Evolutionary conservation across 1,140 invertebrate species (phyloP).

Genomic region (Kradibia gibbosae): DNA sequence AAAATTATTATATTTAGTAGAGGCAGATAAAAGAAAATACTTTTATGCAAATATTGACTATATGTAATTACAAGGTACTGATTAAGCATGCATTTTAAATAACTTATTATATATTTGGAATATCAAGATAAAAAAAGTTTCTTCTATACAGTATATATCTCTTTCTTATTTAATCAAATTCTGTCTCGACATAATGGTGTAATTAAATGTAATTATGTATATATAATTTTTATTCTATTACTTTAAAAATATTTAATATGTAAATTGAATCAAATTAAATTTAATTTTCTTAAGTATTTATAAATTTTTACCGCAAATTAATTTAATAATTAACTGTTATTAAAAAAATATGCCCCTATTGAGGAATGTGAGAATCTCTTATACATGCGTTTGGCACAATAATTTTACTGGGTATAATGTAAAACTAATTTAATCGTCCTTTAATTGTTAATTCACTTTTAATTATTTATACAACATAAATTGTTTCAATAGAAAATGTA

Average conservation of each 20-base stretch:
- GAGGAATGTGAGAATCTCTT: constrained; percentile 31
- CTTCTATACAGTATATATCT: background rate
- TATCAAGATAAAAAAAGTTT: background rate
- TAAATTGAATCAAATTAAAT: background rate
- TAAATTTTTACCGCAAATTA: constrained; percentile 24
- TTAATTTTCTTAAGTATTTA: constrained; percentile 25
- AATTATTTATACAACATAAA: background rate
- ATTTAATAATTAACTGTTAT: constrained; percentile 20
- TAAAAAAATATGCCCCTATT: background rate
- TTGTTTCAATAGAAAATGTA: background rate
- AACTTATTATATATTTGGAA: background rate
- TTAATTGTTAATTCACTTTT: background rate
- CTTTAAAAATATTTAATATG: background rate
- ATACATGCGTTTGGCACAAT: constrained; percentile 19
- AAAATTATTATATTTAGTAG: too few relatives aligned
- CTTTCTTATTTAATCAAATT: constrained; percentile 5
- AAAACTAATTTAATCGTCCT: background rate
- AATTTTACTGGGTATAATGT: constrained; percentile 18
- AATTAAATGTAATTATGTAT: constrained; percentile 31
- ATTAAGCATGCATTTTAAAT: background rate
- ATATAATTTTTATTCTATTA: constrained; percentile 4
- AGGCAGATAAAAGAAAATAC: too few relatives aligned
- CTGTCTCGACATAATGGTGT: background rate
- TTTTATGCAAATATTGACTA: too few relatives aligned
- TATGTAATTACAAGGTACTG: background rate